Conservation (phyloP, 2,888 invertebrate genomes). For the Heliconius aoede region DNA sequence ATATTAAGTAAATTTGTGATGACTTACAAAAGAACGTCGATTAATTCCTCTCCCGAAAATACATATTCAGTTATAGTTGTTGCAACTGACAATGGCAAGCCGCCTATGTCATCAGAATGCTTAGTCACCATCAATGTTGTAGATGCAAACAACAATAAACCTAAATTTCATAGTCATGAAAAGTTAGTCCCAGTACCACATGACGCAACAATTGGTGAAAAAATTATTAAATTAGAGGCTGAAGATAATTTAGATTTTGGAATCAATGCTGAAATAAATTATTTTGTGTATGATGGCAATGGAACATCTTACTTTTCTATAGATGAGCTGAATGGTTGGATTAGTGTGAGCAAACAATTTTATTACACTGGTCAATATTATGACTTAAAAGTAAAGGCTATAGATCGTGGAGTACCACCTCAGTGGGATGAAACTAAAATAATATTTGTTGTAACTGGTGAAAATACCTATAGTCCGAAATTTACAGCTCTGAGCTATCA, state of each 20-base stretch:
- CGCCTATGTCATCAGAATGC: constrained; percentile 95
- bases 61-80: constrained; percentile 94
- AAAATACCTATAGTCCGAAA: constrained; percentile 90
- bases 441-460: constrained; percentile 91
- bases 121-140: constrained; percentile 93
- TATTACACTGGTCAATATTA: constrained; percentile 86
- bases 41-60: constrained; percentile 94
- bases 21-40: constrained; percentile 91
- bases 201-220: constrained; percentile 88
- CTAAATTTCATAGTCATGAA: constrained; percentile 89
- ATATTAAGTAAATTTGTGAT: constrained; percentile 92
- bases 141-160: constrained; percentile 96
- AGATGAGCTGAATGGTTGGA: constrained; percentile 91
- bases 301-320: constrained; percentile 89
- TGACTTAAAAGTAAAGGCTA: constrained; percentile 88
- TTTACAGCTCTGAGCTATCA: constrained; percentile 94
- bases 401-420: constrained; percentile 94
- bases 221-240: constrained; percentile 88
- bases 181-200: constrained; percentile 93
- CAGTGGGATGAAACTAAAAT: constrained; percentile 90
- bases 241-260: constrained; percentile 92
- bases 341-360: constrained; percentile 86
- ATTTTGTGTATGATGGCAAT: constrained; percentile 89
- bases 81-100: constrained; percentile 97
- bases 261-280: constrained; percentile 94